Conservation (phyloP, 2,797 vertebrate genomes). For the Limnodromus scolopaceus region DNA sequence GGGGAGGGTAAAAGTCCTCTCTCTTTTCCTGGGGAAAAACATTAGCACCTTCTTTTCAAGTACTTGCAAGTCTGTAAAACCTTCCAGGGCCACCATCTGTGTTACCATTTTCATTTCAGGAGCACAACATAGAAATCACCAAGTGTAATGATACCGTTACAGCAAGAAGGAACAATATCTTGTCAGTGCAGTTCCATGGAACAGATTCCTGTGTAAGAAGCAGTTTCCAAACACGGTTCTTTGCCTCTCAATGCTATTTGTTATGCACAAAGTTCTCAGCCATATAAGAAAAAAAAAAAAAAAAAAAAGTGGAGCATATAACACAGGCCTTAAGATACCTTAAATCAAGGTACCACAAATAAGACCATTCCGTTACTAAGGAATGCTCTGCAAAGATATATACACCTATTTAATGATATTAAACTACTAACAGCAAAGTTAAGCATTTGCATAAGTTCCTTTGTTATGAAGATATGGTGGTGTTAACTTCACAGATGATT, state of each 20-base stretch:
- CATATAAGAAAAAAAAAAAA: neutral
- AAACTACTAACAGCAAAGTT: neutral
- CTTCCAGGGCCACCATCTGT: neutral
- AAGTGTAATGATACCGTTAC: fast-evolving
- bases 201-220: neutral
- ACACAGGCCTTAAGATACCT: neutral
- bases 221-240: neutral
- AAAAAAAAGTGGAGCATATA: neutral
- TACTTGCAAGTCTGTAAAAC: neutral
- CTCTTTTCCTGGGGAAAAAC: neutral
- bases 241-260: neutral
- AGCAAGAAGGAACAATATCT: neutral
- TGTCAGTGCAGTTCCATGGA: neutral
- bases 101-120: neutral
- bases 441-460: neutral
- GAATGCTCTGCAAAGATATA: neutral
- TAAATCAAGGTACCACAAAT: fast-evolving
- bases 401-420: neutral
- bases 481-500: neutral
- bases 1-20: neutral
- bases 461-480: fast-evolving
- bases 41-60: neutral
- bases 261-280: neutral
- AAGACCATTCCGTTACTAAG: neutral
- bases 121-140: neutral